Conservation (phyloP, 2,888 invertebrate species). For the Caenorhabditis imperialis region DNA sequence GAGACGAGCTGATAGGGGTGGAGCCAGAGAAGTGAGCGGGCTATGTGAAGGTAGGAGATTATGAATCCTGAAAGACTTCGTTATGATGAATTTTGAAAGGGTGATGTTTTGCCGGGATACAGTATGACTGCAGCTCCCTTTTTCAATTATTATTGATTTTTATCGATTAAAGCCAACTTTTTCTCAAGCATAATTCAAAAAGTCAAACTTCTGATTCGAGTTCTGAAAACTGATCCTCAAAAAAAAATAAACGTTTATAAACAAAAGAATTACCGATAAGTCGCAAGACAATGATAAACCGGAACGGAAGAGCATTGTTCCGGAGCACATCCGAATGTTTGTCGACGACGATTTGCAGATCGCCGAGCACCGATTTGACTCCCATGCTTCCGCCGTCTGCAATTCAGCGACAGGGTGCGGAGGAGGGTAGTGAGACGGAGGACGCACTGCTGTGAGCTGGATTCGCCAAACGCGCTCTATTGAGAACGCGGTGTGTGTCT, state of each 20-base stretch:
- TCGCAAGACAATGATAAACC: conserved; percentile 52
- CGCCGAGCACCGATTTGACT: conserved; percentile 59
- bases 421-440: conserved; percentile 14
- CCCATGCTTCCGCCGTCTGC: conserved; percentile 23
- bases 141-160: too few relatives aligned
- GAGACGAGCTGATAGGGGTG: conserved; percentile 60
- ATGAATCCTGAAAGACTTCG: conserved; percentile 56
- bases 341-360: conserved; percentile 64
- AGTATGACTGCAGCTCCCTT: too few relatives aligned
- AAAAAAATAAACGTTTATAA: too few relatives aligned
- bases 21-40: conserved; percentile 56
- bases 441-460: conserved; percentile 38
- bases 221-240: too few relatives aligned
- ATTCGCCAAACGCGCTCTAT: conserved; percentile 44
- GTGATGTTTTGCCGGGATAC: too few relatives aligned
- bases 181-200: too few relatives aligned
- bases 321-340: conserved; percentile 61
- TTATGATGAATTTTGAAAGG: too few relatives aligned
- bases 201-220: too few relatives aligned
- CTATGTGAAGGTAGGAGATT: conserved; percentile 47
- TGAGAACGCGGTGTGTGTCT: conserved; percentile 11
- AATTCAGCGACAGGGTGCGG: neutral
- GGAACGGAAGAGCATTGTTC: conserved; percentile 60
- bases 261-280: conserved; percentile 47
- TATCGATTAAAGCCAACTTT: too few relatives aligned